Percentiles rank a stretch among this genome's conserved stretches.
phyloP scores from a whole-genome alignment of 1,140 invertebrate species.

The Drosophila jambulina region DNA sequence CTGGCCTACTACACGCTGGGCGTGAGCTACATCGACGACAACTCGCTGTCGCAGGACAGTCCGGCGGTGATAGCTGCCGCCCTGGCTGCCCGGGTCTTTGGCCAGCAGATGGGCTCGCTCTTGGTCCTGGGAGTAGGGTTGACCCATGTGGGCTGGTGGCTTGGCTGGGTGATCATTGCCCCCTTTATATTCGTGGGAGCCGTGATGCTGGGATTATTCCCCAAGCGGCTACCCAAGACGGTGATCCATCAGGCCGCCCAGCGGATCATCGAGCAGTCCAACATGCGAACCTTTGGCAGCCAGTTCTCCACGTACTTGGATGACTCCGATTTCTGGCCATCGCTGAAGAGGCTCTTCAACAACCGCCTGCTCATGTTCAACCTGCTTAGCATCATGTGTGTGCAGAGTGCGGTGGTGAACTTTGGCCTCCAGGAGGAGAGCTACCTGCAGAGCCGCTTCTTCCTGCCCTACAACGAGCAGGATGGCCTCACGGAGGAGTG shows the following conservation, averaged over 20 bases:
- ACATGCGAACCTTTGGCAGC: conserved; percentile 62
- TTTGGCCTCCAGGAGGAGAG: conserved; percentile 87
- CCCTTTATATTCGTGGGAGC: conserved; percentile 86
- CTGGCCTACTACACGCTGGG: conserved; percentile 88
- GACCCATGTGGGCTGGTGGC: conserved; percentile 82
- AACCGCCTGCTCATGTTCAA: conserved; percentile 88
- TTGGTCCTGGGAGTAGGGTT: conserved; percentile 73
- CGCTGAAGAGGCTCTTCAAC: conserved; percentile 86
- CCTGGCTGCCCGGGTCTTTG: conserved; percentile 71
- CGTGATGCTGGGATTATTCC: conserved; percentile 87
- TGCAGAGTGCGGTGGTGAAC: conserved; percentile 87
- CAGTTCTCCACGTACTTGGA: conserved; percentile 77
- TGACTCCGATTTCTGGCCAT: conserved; percentile 86
- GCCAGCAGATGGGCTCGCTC: conserved; percentile 80
- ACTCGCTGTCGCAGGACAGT: conserved; percentile 87
- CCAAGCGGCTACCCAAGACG: conserved; percentile 86
- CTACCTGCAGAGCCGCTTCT: conserved; percentile 87
- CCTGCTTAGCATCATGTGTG: conserved; percentile 86
- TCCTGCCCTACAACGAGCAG: conserved; percentile 86
- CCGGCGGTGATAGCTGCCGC: conserved; percentile 79
- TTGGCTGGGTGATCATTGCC: conserved; percentile 88
- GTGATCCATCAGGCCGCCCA: conserved; percentile 87
- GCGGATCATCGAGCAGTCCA: conserved; percentile 78
- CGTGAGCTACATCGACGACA: conserved; percentile 89
- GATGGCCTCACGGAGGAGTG: conserved; percentile 87